Evolutionary conservation across 2,797 vertebrate species (phyloP).

Genomic region (Apogon hyalosoma): DNA sequence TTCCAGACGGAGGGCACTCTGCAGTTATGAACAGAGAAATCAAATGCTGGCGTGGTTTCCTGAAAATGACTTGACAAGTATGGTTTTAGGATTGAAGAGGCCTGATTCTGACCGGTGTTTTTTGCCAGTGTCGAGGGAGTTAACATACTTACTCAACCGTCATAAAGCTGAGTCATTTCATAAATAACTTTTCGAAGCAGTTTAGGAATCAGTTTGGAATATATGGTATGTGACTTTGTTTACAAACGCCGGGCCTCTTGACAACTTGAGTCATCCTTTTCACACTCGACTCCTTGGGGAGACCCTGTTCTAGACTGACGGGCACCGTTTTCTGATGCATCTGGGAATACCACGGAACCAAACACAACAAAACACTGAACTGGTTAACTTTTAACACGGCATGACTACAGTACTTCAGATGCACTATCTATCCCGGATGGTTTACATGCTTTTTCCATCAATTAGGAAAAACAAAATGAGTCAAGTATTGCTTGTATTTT

Average conservation of each 20-base stretch:
- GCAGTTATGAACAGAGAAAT: constrained; percentile 4
- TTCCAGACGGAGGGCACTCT: neutral
- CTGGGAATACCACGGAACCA: constrained; percentile 63
- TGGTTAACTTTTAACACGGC: constrained; percentile 62
- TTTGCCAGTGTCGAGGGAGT: neutral
- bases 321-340: constrained; percentile 58
- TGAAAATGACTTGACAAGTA: constrained; percentile 11
- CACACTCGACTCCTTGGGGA: constrained; percentile 47
- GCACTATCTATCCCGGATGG: constrained; percentile 59
- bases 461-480: constrained; percentile 47
- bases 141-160: neutral
- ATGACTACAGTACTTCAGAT: constrained; percentile 67
- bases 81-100: constrained; percentile 24
- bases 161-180: constrained; percentile 14
- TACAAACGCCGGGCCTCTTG: constrained; percentile 47
- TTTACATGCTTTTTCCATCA: constrained; percentile 59
- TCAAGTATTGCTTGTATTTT: constrained; percentile 72
- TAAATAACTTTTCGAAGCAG: constrained; percentile 16
- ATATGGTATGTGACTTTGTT: constrained; percentile 37
- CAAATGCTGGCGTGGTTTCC: constrained; percentile 22
- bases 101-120: constrained; percentile 5
- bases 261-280: constrained; percentile 55
- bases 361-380: constrained; percentile 71
- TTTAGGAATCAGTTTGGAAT: constrained; percentile 32
- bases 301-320: constrained; percentile 54